These are phyloP conservation scores for Oreohelix idahoensis DNA, from an alignment of 1,140 invertebrate species.

Conservation along the genomic window DNA sequence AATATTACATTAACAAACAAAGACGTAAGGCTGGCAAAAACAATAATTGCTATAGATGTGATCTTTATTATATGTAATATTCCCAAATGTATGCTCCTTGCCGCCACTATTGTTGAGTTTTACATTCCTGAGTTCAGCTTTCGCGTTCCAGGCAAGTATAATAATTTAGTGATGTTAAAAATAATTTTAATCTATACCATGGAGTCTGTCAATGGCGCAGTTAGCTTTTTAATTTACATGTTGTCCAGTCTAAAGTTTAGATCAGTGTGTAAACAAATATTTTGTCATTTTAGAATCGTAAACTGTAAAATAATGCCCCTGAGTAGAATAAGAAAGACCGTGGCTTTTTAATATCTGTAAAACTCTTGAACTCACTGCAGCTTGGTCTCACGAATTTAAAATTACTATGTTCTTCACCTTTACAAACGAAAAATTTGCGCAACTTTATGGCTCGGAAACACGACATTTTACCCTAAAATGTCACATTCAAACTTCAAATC, in stretches of 20 bases:
- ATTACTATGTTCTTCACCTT: no score
- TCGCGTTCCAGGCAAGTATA: neutral
- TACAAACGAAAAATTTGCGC: no score
- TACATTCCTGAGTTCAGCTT: neutral
- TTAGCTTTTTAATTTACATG: neutral
- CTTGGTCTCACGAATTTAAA: no score
- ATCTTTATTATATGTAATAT: slow-evolving; percentile 6
- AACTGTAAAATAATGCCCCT: no score
- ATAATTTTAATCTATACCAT: neutral
- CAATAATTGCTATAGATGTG: neutral
- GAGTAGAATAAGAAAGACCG: no score
- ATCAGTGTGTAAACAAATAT: neutral
- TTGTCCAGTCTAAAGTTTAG: neutral
- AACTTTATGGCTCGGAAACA: no score
- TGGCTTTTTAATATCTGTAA: no score
- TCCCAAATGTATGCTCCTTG: neutral
- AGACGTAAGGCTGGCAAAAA: neutral
- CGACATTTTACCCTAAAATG: no score
- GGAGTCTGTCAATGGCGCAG: neutral
- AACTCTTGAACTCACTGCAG: no score
- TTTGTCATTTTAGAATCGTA: neutral
- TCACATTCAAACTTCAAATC: no score
- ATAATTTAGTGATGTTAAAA: neutral
- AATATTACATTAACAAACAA: neutral
- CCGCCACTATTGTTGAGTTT: no score